Percentiles rank a stretch among this genome's conserved stretches.
phyloP scores from a whole-genome alignment of 1,140 invertebrate genomes.

The Camponotus vicinus region DNA sequence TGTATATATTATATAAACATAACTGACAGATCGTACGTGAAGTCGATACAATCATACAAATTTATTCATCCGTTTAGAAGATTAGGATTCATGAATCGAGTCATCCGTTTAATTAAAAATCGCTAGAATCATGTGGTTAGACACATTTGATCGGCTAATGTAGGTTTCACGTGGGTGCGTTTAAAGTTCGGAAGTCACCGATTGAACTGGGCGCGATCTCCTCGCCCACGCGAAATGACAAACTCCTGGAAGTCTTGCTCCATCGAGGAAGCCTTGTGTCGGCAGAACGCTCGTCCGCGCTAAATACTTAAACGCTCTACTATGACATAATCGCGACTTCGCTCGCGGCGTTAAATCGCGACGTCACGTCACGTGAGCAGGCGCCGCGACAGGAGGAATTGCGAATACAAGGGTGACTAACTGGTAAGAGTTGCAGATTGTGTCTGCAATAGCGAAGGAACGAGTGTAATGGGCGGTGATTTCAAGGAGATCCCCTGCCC shows the following conservation, averaged over 20 bases:
- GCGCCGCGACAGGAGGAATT: slow-evolving; percentile 22
- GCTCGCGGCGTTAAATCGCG: slow-evolving; percentile 17
- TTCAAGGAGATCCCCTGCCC: slow-evolving; percentile 64
- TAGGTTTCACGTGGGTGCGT: slow-evolving; percentile 33
- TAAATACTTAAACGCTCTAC: not conserved
- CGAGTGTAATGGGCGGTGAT: slow-evolving; percentile 47
- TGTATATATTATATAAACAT: not conserved
- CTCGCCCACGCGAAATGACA: slow-evolving; percentile 21
- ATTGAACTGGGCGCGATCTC: slow-evolving; percentile 27
- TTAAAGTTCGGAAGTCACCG: slow-evolving; percentile 39
- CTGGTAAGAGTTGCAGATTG: not conserved
- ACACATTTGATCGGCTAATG: not conserved
- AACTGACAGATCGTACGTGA: not conserved
- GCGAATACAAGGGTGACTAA: slow-evolving; percentile 57
- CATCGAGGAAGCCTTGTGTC: not conserved
- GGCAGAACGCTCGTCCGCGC: not conserved
- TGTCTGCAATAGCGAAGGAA: slow-evolving; percentile 34
- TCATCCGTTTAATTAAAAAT: not conserved
- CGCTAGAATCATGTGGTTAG: not conserved
- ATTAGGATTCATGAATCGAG: not conserved
- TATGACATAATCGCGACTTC: slow-evolving; percentile 7
- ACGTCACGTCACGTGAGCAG: slow-evolving; percentile 44
- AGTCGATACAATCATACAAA: not conserved
- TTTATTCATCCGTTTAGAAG: not conserved
- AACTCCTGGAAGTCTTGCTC: not conserved